Conservation (phyloP, 1,140 invertebrate species). For the Drosophila nasuta region DNA sequence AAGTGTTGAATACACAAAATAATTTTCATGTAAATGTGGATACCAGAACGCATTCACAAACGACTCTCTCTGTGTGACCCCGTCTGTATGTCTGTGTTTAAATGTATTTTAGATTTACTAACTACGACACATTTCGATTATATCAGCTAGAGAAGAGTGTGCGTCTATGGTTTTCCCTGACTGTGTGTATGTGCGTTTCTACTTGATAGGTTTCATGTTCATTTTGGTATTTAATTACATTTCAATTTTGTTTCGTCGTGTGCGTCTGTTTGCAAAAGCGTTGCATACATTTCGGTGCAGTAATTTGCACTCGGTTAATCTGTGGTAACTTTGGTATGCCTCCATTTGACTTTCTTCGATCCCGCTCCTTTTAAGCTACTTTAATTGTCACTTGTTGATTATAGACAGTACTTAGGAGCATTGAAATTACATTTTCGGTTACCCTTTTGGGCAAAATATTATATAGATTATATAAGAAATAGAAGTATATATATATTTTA, state of each 20-base stretch:
- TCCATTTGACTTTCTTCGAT: slow-evolving; percentile 1
- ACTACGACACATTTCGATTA: slow-evolving; percentile 77
- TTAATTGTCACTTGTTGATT: slow-evolving; percentile 51
- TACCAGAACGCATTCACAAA: slow-evolving; percentile 10
- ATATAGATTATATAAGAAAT: too few relatives aligned
- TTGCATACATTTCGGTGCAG: slow-evolving; percentile 43
- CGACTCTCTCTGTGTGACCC: neutral
- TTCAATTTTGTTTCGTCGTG: slow-evolving; percentile 74
- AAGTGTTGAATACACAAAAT: slow-evolving; percentile 72
- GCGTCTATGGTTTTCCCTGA: neutral
- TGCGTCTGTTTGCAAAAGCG: slow-evolving; percentile 39
- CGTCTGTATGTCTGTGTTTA: slow-evolving; percentile 26
- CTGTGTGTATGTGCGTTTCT: slow-evolving; percentile 28
- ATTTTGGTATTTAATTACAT: slow-evolving; percentile 80
- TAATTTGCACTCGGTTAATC: slow-evolving; percentile 61
- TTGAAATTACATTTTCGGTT: neutral
- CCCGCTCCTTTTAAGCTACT: slow-evolving; percentile 1
- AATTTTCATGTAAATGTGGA: slow-evolving; percentile 58
- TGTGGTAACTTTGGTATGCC: slow-evolving; percentile 32
- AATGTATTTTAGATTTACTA: slow-evolving; percentile 80
- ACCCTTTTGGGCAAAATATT: too few relatives aligned
- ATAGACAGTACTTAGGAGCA: neutral
- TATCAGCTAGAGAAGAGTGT: slow-evolving; percentile 41
- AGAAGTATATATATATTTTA: too few relatives aligned
- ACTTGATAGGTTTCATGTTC: slow-evolving; percentile 59